phyloP scores from a whole-genome alignment of 2,888 invertebrate genomes.

The Hesperia comma region DNA sequence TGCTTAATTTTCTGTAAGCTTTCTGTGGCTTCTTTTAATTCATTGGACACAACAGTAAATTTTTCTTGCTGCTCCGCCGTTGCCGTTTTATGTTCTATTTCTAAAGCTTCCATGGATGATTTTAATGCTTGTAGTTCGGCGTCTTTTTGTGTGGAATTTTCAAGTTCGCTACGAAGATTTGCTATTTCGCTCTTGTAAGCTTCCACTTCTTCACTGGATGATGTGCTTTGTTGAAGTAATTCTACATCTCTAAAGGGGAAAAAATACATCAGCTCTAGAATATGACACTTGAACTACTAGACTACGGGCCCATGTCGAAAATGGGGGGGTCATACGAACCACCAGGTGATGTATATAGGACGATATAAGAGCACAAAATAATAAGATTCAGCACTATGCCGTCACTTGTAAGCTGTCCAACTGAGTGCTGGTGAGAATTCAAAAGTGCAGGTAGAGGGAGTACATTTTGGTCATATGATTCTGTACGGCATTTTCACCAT shows the following conservation, averaged over 20 bases:
- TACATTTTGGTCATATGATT: no score
- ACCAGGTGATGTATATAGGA: no score
- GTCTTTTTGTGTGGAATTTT: conserved; percentile 84
- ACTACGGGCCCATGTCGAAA: no score
- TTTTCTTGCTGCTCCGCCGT: conserved; percentile 72
- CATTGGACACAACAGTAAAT: conserved; percentile 60
- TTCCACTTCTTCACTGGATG: conserved; percentile 76
- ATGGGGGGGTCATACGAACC: no score
- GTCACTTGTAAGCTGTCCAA: no score
- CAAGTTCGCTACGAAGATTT: conserved; percentile 69
- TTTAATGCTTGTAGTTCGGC: conserved; percentile 73
- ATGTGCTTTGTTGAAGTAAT: conserved; percentile 75
- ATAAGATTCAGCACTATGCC: no score
- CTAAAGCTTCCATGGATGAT: conserved; percentile 71
- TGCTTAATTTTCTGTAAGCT: conserved; percentile 60
- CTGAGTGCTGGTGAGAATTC: no score
- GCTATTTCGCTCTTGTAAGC: conserved; percentile 72
- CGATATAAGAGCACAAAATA: no score
- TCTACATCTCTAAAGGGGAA: conserved; percentile 67
- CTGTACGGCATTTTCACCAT: no score
- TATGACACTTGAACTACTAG: not conserved
- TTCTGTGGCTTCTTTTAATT: conserved; percentile 71
- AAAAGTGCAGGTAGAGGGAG: no score
- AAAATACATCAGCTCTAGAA: not conserved
- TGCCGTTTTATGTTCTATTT: conserved; percentile 74